phyloP scores from a whole-genome alignment of 2,888 invertebrate species.

The Ophioninae sp. region DNA sequence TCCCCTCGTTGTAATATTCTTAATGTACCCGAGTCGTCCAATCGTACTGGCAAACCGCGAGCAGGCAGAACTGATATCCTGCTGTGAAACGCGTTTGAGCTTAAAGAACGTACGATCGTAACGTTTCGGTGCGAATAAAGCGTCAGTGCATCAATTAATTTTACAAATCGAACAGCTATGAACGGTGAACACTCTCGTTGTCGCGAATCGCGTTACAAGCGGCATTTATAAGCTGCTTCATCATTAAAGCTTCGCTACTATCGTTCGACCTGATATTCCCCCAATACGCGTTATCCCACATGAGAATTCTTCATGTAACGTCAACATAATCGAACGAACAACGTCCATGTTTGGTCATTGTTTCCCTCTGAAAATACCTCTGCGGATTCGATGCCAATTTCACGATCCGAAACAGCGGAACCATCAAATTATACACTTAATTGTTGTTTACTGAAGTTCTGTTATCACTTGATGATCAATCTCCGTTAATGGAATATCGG shows the following conservation, averaged over 20 bases:
- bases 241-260: not conserved
- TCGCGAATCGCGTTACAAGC: not conserved
- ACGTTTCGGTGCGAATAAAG: not conserved
- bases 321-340: not conserved
- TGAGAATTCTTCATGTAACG: not conserved
- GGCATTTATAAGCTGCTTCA: not conserved
- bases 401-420: not conserved
- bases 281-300: not conserved
- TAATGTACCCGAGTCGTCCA: slow-evolving; percentile 32
- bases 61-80: slow-evolving; percentile 45
- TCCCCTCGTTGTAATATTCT: slow-evolving; percentile 39
- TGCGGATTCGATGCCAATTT: not conserved
- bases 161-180: not conserved
- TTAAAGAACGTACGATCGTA: slow-evolving; percentile 15
- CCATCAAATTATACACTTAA: not conserved
- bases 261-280: not conserved
- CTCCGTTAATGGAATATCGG: not conserved
- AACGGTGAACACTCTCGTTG: not conserved
- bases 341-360: not conserved
- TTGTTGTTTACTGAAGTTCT: not conserved
- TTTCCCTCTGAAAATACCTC: not conserved
- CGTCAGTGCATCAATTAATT: slow-evolving; percentile 3
- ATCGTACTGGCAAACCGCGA: slow-evolving; percentile 24
- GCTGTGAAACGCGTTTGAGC: not conserved
- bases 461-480: not conserved